Evolutionary conservation across 2,113 vertebrate species (phyloP), one percentile per base, ranked within the genome.

Genomic region (Otolemur garnettii): DNA sequence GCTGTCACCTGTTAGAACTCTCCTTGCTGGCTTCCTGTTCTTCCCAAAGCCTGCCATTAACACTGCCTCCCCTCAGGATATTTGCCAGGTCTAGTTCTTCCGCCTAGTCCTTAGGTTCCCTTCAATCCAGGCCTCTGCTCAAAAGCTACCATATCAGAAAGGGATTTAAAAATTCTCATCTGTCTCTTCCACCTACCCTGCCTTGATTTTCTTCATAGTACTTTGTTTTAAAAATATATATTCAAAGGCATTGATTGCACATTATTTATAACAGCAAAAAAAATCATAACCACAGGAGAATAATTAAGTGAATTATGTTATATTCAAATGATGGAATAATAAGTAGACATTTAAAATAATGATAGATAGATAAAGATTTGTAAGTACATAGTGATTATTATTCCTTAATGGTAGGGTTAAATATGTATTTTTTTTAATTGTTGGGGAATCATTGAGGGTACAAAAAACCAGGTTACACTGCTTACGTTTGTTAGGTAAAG

Each of bases 171-270:
- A 64, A 38, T 5, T 90, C 2, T 69, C 2, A 18, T 55, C 4
- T 14, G 10, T 26, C 21, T 10, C 28, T 33, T 68, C 28, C 28
- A 59, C 18, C 24, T 33, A 19, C 5, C 11, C n/a, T 38, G 74
- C 5, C 74, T 71, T 91, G 53, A 75, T 74, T 66, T 96, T 90
- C 69, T 93, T 86, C 33, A 81, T 38, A 84, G 45, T 50, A 50
- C 45, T 50, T 50, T 50, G 38, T 38, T 50, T 50, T 9, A 50
- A 50, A 50, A 50, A 64, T 33, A 17, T 45, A 28, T 66, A 85
- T 55, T 64, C 50, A 59, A 81, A 74, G 17, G 30, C 30, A 83
- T 79, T 69, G 78, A 79, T 74, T 87, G 21, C 6, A 64, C 55
- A 91, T 72, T 91, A 79, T 72, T 72, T 94, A 14, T 71, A 72